Evolutionary conservation across 64 coral and sea anemone genomes (phyloP), one percentile per base, ranked within the genome.

Genomic region (Montipora efflorescens): DNA sequence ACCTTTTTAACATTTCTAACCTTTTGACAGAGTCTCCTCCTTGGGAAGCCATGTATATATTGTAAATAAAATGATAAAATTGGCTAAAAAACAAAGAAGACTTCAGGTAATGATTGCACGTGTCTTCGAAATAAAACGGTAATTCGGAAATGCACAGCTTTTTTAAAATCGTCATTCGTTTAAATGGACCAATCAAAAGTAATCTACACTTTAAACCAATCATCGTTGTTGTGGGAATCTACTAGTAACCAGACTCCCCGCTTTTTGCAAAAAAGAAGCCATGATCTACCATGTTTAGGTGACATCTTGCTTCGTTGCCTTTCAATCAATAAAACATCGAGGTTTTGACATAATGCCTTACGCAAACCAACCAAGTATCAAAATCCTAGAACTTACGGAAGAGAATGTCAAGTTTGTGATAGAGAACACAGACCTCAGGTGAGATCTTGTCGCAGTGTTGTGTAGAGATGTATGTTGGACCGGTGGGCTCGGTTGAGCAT

Each of bases 351-450:
- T 89, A 75, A 98, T 99, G 98, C 98, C 98, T 3, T 99, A 99
- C 59, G 98, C 98, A 48, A 99, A 99, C 76, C 98, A 99, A 49
- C 98, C 98, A 58, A 99, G 95, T 92, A 85, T 99, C 18, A 94
- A 89, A 79, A 99, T 99, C 83, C 76, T 90, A 71, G 98, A 99
- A 90, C 92, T 99, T 36, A 99, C 95, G 45, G 95, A 96, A 28
- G 98, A 99, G 90, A 99, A 99, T 95, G 92, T 99, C 43, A 99
- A 99, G 75, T 99, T 99, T 94, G 85, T 92, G n/a, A 92, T 99
- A 8, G 98, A 99, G 83, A 99, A 99, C 61, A 99, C 98, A 68
- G 98, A 96, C 79, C 81, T 99, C 23, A 99, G 98, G 98, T 99
- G 81, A 46, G 69, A 28, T 72, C 14, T 10, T 43, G 7, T 86